Evolutionary conservation across 2,797 vertebrate species (phyloP).

Genomic region (Melopsittacus undulatus): DNA sequence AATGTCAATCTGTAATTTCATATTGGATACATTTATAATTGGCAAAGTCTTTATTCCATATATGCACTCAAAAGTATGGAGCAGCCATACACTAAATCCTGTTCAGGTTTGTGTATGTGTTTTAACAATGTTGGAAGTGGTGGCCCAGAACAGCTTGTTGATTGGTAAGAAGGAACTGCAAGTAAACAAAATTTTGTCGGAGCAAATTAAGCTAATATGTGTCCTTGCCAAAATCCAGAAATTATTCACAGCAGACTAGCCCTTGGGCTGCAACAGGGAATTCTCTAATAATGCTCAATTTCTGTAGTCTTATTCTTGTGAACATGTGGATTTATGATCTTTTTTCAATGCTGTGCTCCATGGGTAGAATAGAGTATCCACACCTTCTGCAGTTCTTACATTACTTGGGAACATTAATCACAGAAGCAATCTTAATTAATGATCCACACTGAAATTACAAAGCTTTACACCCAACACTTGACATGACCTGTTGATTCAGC

Average conservation of each 20-base stretch:
- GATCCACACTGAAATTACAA: not conserved
- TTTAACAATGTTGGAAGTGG: not conserved
- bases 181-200: slow-evolving; percentile 24
- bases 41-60: not conserved
- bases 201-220: not conserved
- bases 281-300: not conserved
- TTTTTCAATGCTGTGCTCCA: not conserved
- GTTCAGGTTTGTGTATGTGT: not conserved
- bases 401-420: slow-evolving; percentile 29
- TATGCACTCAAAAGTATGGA: not conserved
- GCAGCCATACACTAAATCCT: not conserved
- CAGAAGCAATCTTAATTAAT: not conserved
- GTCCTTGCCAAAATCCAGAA: not conserved
- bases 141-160: not conserved
- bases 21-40: not conserved
- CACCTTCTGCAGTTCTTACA: slow-evolving; percentile 28
- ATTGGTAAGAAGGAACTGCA: not conserved
- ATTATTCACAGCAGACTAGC: not conserved
- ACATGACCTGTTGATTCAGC: not conserved
- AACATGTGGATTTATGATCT: not conserved
- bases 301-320: not conserved
- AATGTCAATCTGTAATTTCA: not conserved
- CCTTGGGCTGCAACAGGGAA: not conserved
- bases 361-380: not conserved
- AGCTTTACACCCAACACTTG: not conserved